phyloP scores from a whole-genome alignment of 2,888 invertebrate genomes.

The Aporophyla nigra region DNA sequence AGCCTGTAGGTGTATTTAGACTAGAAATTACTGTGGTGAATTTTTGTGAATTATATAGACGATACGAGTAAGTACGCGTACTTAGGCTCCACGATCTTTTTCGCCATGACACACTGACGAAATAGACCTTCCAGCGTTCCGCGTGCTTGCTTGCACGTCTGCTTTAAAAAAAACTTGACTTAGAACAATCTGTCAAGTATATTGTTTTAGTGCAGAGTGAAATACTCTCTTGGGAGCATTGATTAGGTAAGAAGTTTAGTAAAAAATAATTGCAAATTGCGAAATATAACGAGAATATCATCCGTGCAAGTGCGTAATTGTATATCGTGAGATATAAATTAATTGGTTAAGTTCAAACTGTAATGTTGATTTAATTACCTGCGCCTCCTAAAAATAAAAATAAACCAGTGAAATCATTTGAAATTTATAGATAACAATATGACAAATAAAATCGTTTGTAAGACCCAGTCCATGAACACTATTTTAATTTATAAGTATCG shows the following conservation, averaged over 20 bases:
- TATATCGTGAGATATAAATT: background rate
- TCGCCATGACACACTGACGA: background rate
- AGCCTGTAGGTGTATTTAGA: background rate
- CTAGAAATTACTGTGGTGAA: background rate
- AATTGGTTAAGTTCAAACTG: conserved; percentile 3
- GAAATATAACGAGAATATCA: background rate
- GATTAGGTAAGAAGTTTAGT: background rate
- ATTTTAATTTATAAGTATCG: background rate
- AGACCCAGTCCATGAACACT: background rate
- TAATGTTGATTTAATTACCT: conserved; percentile 18
- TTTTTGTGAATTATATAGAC: background rate
- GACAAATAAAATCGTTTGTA: background rate
- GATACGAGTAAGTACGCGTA: background rate
- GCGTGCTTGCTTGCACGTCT: background rate
- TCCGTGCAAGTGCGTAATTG: conserved; percentile 8
- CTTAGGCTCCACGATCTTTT: background rate
- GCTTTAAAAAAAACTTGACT: background rate
- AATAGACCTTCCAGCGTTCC: background rate
- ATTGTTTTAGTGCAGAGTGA: background rate
- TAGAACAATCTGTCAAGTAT: background rate
- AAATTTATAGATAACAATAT: background rate
- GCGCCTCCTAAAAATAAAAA: conserved; percentile 43
- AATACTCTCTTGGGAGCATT: background rate
- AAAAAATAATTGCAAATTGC: background rate
- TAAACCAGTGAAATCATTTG: background rate